phyloP scores from a whole-genome alignment of 2,797 vertebrate genomes.

The Onychomys torridus region DNA sequence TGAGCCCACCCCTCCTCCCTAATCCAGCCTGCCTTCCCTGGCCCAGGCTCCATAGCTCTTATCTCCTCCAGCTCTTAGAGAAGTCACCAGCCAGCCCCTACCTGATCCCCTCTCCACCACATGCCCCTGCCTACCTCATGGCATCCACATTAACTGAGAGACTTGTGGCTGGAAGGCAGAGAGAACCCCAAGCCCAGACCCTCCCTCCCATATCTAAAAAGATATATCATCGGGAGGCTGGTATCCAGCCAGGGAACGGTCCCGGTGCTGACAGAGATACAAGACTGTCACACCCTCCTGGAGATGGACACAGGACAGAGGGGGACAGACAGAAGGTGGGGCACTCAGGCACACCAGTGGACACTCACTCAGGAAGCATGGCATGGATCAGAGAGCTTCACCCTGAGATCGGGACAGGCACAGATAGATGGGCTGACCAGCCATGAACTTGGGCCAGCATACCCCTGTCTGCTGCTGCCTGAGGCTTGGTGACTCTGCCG shows the following conservation, averaged over 20 bases:
- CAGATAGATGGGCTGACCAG: slow-evolving; percentile 45
- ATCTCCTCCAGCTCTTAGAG: slow-evolving; percentile 29
- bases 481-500: slow-evolving; percentile 63
- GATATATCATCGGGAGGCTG: not conserved
- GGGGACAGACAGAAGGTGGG: slow-evolving; percentile 62
- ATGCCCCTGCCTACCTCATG: slow-evolving; percentile 35
- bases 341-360: slow-evolving; percentile 58
- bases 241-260: slow-evolving; percentile 44
- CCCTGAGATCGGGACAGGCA: slow-evolving; percentile 74
- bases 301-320: slow-evolving; percentile 31
- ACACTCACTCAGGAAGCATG: slow-evolving; percentile 25
- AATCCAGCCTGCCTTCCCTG: slow-evolving; percentile 28
- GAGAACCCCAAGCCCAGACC: slow-evolving; percentile 20
- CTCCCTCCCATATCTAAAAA: slow-evolving; percentile 65
- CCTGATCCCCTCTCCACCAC: slow-evolving; percentile 5
- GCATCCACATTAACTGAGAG: slow-evolving; percentile 30
- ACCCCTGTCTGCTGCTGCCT: slow-evolving; percentile 73
- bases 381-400: slow-evolving; percentile 69
- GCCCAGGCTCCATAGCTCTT: slow-evolving; percentile 58
- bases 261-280: slow-evolving; percentile 35
- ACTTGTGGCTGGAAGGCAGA: slow-evolving; percentile 23
- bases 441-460: slow-evolving; percentile 20
- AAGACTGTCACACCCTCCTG: slow-evolving; percentile 61
- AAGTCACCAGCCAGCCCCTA: slow-evolving; percentile 27
- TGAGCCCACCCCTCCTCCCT: slow-evolving; percentile 73